phyloP scores from a whole-genome alignment of 2,888 invertebrate genomes.

The Therioaphis trifolii region DNA sequence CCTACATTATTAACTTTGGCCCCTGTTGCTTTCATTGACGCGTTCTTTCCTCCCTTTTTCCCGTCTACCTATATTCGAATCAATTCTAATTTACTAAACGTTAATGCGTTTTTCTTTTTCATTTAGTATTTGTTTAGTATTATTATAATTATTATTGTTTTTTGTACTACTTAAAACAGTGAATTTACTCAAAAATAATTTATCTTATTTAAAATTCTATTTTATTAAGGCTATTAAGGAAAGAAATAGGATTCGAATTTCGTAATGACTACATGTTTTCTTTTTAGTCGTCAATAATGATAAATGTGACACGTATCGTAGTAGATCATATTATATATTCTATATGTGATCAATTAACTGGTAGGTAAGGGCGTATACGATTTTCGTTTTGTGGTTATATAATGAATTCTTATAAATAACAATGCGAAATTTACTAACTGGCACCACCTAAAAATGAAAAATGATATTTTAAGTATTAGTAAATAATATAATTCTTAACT shows the following conservation, averaged over 20 bases:
- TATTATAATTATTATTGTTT: background rate
- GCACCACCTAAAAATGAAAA: too few species aligned
- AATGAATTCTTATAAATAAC: too few species aligned
- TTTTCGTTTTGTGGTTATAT: too few species aligned
- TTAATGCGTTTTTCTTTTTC: slow-evolving; percentile 20
- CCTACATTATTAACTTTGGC: slow-evolving; percentile 50
- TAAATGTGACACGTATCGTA: slow-evolving; percentile 9
- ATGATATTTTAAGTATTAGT: too few species aligned
- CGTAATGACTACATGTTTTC: slow-evolving; percentile 4
- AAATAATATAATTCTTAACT: too few species aligned
- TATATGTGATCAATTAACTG: background rate
- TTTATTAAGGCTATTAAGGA: slow-evolving; percentile 7
- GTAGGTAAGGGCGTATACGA: background rate
- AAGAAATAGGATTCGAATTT: slow-evolving; percentile 4
- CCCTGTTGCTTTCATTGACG: slow-evolving; percentile 44
- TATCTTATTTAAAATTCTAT: slow-evolving; percentile 33
- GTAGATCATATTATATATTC: background rate
- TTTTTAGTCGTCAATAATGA: slow-evolving; percentile 21
- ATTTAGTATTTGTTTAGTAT: too few species aligned
- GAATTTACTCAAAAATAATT: slow-evolving; percentile 39
- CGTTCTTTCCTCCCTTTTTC: slow-evolving; percentile 5
- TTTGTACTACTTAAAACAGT: background rate
- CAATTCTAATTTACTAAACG: slow-evolving; percentile 50
- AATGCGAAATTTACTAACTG: too few species aligned
- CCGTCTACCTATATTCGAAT: slow-evolving; percentile 4